A percentile compares a stretch with the other conserved stretches of the same genome.
These are phyloP conservation scores for Lutraria lutraria DNA, from an alignment of 2,888 invertebrate species.

Conservation along the genomic window DNA sequence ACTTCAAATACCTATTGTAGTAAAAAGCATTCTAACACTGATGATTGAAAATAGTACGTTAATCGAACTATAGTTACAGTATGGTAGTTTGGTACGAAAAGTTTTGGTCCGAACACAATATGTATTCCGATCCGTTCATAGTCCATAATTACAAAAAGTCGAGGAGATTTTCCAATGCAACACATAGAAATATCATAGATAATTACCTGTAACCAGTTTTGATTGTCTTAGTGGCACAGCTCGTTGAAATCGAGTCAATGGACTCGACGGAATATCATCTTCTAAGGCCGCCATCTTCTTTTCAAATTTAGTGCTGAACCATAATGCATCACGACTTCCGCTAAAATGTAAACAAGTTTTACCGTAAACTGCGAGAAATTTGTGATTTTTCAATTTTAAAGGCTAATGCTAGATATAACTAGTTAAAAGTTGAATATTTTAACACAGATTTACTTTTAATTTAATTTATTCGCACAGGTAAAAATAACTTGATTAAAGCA, in stretches of 20 bases:
- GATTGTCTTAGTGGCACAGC: constrained; percentile 63
- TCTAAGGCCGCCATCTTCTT: constrained; percentile 70
- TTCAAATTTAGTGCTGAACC: constrained; percentile 73
- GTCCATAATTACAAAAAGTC: background rate
- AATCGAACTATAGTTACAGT: background rate
- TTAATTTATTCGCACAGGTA: no score
- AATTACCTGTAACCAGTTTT: constrained; percentile 50
- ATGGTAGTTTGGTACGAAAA: background rate
- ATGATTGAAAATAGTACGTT: background rate
- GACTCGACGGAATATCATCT: constrained; percentile 62
- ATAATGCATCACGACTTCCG: constrained; percentile 69
- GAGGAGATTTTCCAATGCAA: background rate
- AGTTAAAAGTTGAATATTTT: no score
- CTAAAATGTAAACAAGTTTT: constrained; percentile 57
- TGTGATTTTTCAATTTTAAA: background rate
- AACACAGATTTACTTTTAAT: no score
- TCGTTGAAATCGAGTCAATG: constrained; percentile 62
- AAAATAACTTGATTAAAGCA: no score
- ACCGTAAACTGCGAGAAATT: background rate
- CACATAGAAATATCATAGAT: background rate
- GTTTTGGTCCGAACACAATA: background rate
- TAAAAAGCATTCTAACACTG: no score
- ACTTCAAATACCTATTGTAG: no score
- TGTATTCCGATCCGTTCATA: background rate
- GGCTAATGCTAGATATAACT: no score